Conservation (phyloP, 2,888 invertebrate species). For the Drosophila robusta region DNA sequence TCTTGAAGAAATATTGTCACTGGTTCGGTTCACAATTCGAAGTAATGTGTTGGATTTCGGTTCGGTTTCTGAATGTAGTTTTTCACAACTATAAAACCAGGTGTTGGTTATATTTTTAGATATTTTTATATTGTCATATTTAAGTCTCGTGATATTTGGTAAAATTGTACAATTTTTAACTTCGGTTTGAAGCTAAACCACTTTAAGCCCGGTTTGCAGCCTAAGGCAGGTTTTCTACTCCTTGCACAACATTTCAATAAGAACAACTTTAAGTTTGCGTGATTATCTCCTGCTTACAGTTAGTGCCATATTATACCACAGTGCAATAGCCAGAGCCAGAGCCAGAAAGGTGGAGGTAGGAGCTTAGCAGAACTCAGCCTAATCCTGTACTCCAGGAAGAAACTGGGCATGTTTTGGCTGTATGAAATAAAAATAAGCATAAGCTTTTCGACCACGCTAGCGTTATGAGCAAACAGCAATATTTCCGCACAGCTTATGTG, state of each 20-base stretch:
- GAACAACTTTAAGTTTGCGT: no score
- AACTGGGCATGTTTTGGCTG: conserved; percentile 45
- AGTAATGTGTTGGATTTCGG: no score
- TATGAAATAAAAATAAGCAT: conserved; percentile 63
- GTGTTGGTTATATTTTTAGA: no score
- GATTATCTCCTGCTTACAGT: background rate
- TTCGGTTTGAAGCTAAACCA: no score
- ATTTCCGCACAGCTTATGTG: conserved; percentile 76
- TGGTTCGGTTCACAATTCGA: no score
- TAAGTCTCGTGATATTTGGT: no score
- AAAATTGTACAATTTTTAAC: no score
- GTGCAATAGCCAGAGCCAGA: background rate
- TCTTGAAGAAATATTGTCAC: no score
- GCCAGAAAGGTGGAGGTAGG: background rate
- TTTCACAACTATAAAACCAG: no score
- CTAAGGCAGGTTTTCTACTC: background rate
- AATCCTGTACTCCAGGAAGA: conserved; percentile 45
- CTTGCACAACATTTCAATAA: background rate
- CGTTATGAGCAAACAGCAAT: conserved; percentile 67
- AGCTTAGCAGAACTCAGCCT: conserved; percentile 22
- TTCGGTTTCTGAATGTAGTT: no score
- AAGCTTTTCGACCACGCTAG: conserved; percentile 61
- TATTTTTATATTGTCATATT: no score
- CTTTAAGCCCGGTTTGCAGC: no score
- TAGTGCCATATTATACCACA: background rate